Conservation (phyloP, 2,888 invertebrate genomes). For the Ypsolopha scabrella region DNA sequence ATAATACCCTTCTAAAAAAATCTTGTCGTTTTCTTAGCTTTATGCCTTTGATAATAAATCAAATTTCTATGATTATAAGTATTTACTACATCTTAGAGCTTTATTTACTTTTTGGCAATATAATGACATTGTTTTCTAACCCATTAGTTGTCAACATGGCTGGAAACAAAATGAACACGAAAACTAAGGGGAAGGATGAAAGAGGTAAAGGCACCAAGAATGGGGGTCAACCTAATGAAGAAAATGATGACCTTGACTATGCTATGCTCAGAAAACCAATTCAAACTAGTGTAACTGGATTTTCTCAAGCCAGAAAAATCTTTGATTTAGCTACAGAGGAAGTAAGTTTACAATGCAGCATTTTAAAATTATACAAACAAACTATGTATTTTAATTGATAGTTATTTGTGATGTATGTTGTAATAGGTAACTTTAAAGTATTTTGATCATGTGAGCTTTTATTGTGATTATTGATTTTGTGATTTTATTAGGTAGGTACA, state of each 20-base stretch:
- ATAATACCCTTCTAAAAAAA: too few relatives aligned
- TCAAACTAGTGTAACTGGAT: slow-evolving; percentile 75
- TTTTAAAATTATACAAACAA: too few relatives aligned
- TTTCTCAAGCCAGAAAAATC: slow-evolving; percentile 78
- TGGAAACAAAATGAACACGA: slow-evolving; percentile 52
- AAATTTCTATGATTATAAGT: too few relatives aligned
- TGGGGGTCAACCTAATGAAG: slow-evolving; percentile 37
- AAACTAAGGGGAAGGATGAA: slow-evolving; percentile 51
- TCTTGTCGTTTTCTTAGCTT: too few relatives aligned
- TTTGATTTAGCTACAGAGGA: slow-evolving; percentile 82
- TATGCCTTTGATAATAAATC: too few relatives aligned
- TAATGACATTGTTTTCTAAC: not conserved
- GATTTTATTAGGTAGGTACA: not conserved
- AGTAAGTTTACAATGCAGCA: slow-evolving; percentile 47
- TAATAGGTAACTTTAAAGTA: too few relatives aligned
- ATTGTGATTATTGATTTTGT: too few relatives aligned
- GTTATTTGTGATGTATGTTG: too few relatives aligned
- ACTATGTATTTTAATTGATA: too few relatives aligned
- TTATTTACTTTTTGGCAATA: too few relatives aligned
- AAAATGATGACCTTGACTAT: slow-evolving; percentile 60
- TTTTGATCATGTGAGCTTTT: too few relatives aligned
- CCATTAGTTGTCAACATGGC: slow-evolving; percentile 37
- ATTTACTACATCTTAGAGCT: too few relatives aligned
- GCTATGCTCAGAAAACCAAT: slow-evolving; percentile 75
- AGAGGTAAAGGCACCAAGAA: slow-evolving; percentile 40